Base-by-base conservation (phyloP, 37 sponge, comb jelly and placozoan species). In the Trichoplax adhaerens region DNA sequence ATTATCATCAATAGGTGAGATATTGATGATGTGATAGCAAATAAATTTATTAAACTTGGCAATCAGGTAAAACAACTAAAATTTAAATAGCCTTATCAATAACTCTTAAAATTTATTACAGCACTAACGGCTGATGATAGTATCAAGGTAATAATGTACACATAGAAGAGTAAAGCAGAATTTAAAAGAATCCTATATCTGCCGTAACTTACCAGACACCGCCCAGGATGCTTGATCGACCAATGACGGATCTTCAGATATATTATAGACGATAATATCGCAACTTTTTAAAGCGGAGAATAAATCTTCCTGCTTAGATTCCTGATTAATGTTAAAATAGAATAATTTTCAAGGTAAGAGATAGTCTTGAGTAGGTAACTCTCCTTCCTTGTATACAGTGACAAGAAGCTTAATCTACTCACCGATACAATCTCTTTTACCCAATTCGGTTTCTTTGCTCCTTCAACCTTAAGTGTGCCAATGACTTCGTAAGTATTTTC, bases 231-330 rank as follows among this genome's bases (percentile, higher is more conserved):
- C 91, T 68, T 95, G 86, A 46, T 87, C 86, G 3, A 84, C 78
- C 60, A 85, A 80, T 7, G 52, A 53, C 2, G 66, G 65, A 76
- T 47, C 62, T 2, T 78, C 83, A 12, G 66, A 53, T 5, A 85
- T 78, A 55, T 87, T 79, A 74, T 90, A 95, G 55, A 95, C 76
- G 6, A 95, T 80, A 54, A 90, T 69, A 70, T 95, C 97, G 81
- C 94, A 93, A 12, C 69, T 55, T 59, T 81, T 50, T 46, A 93
- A 65, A 46, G 69, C 78, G 49, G 83, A 58, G 12, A 87, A 66
- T 53, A 91, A 62, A 4, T 83, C 86, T 0, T 72, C 86, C 0
- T 58, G 1, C 51, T 74, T 80, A 63, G 58, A 54, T 2, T 56
- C 62, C 74, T 82, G 71, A 7, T 50, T 3, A 46, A 12, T 53